Conservation (phyloP, 2,113 vertebrate species). For the Tylochromis polylepis region DNA sequence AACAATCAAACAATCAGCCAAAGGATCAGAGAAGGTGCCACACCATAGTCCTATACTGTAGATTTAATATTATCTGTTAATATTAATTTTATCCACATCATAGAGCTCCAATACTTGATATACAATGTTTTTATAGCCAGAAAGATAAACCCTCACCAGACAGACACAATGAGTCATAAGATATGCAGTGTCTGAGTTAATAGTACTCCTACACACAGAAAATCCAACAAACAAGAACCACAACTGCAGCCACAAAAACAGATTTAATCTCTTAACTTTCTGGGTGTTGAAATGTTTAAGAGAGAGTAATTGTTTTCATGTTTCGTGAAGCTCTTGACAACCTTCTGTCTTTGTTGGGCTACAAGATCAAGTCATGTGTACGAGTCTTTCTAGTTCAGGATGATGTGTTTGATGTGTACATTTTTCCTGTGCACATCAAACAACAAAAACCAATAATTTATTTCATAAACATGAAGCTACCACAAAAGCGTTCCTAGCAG, state of each 20-base stretch:
- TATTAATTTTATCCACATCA: background rate
- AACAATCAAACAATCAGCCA: background rate
- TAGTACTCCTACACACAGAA: conserved; percentile 11
- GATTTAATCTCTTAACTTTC: background rate
- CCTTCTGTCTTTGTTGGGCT: background rate
- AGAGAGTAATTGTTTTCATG: background rate
- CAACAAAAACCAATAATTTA: background rate
- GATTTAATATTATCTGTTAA: background rate
- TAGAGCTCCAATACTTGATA: background rate
- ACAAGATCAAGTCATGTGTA: background rate
- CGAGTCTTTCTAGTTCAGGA: background rate
- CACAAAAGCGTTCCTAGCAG: background rate
- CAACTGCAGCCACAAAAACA: background rate
- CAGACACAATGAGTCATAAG: conserved; percentile 34
- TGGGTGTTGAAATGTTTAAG: background rate
- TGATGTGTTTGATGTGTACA: background rate
- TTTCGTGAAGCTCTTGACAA: conserved; percentile 11
- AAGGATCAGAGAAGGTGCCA: background rate
- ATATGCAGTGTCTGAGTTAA: conserved; percentile 21
- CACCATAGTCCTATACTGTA: background rate
- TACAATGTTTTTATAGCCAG: background rate
- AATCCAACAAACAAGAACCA: background rate
- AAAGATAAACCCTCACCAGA: conserved; percentile 27
- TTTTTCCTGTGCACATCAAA: background rate
- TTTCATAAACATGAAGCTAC: background rate